Base-by-base conservation (phyloP, 2,888 invertebrate genomes). In the Spilarctia lutea region DNA sequence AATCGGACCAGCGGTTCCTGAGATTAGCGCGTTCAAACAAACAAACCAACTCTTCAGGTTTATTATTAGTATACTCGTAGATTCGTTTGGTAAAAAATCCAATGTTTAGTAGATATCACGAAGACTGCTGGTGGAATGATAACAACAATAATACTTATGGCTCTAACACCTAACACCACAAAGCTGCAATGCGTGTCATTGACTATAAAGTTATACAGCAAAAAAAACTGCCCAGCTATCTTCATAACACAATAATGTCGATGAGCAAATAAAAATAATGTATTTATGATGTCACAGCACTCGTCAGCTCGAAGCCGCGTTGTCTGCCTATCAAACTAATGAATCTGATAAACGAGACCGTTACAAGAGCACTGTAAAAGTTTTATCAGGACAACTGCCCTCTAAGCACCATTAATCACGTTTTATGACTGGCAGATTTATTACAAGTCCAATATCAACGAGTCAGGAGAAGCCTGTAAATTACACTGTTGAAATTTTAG, bases 361-460 rank as follows among this genome's bases (percentile, higher is more conserved):
- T 66, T 66, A 39, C 65, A 66, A 66, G 39, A 66, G 68, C 27
- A 45, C 45, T 30, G 18, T 68, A 68, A 68, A 68, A 68, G n/a
- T 68, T 45, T 68, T 68, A 68, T 68, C 68, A 27, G 45, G 18
- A 63, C 45, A 45, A 68, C 18, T 42, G 39, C 27, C 39, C 65
- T 18, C 24, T n/a, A 27, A 68, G 16, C 13, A 27, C 45, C 10
- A 45, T 68, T 42, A 39, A 68, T 68, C 68, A 68, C 18, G 2
- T 13, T 68, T 68, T 68, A 68, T 68, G 68, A 27, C 45, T n/a
- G 42, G 45, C 39, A 68, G 45, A 68, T 68, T 67, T 68, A 27
- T 68, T 45, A 45, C 6, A n/a, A 30, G 18, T 13, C 18, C 16
- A 27, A 68, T 18, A 68, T 8, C 27, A 45, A 45, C 18, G 8